Conservation (phyloP, 2,113 vertebrate species). For the Anarrhichthys ocellatus region DNA sequence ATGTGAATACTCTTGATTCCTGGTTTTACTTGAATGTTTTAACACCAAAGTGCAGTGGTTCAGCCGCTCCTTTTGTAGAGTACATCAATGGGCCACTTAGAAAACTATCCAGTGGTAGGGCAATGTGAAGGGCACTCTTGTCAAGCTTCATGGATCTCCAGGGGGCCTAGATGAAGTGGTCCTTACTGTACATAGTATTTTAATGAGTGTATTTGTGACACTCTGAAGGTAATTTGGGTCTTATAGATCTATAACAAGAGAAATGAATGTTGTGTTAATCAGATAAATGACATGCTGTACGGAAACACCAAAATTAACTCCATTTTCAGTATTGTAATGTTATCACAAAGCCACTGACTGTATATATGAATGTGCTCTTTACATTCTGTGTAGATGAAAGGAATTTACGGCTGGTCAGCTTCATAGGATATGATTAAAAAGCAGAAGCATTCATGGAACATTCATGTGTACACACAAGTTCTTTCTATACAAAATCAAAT, state of each 20-base stretch:
- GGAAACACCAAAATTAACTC: slow-evolving; percentile 17
- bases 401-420: slow-evolving; percentile 24
- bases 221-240: slow-evolving; percentile 83
- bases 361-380: slow-evolving; percentile 41
- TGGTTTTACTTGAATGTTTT: slow-evolving; percentile 81
- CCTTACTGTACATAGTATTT: slow-evolving; percentile 83
- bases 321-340: slow-evolving; percentile 33
- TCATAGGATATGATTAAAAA: slow-evolving; percentile 19
- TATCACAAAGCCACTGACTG: slow-evolving; percentile 47
- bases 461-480: slow-evolving; percentile 32
- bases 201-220: slow-evolving; percentile 82
- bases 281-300: slow-evolving; percentile 32
- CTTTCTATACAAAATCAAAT: slow-evolving; percentile 11
- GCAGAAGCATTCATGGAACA: slow-evolving; percentile 1
- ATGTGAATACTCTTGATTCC: slow-evolving; percentile 72
- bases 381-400: slow-evolving; percentile 32
- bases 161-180: slow-evolving; percentile 55
- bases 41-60: slow-evolving; percentile 72
- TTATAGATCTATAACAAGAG: slow-evolving; percentile 83
- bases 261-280: slow-evolving; percentile 42
- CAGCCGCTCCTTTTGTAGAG: slow-evolving; percentile 53
- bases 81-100: slow-evolving; percentile 60
- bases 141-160: slow-evolving; percentile 36
- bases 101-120: slow-evolving; percentile 60
- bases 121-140: slow-evolving; percentile 56